Conservation (phyloP, 2,888 invertebrate species). For the Apodemia mormo region DNA sequence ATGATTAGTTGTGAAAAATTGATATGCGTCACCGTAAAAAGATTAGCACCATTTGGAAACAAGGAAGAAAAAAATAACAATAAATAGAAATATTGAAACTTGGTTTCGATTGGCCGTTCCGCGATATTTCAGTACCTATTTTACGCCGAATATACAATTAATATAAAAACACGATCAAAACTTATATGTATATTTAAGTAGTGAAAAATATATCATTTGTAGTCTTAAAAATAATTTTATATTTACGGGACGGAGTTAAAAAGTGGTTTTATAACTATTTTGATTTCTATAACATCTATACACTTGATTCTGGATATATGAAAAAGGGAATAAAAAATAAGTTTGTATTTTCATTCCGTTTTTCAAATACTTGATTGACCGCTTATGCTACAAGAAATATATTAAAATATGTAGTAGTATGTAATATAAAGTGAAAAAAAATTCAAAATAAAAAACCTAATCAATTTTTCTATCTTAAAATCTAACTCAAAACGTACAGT, state of each 20-base stretch:
- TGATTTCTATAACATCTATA: conserved; percentile 46
- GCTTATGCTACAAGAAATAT: neutral
- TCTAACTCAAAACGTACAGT: neutral
- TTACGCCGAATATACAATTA: conserved; percentile 35
- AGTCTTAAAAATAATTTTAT: conserved; percentile 27
- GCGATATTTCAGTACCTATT: conserved; percentile 25
- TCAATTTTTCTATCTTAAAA: neutral
- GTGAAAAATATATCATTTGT: conserved; percentile 43
- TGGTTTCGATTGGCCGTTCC: conserved; percentile 41
- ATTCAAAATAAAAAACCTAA: neutral
- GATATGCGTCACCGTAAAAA: conserved; percentile 39
- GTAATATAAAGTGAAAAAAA: neutral
- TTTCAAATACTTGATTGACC: neutral
- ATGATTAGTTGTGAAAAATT: neutral
- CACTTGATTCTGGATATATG: conserved; percentile 8
- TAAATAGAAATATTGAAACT: conserved; percentile 38
- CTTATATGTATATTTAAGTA: conserved; percentile 41
- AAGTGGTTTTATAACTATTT: conserved; percentile 36
- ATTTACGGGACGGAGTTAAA: conserved; percentile 45
- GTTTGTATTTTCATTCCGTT: neutral
- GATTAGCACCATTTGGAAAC: conserved; percentile 70
- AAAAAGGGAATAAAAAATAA: conserved; percentile 5
- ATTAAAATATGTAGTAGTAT: neutral
- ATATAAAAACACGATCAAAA: conserved; percentile 43
- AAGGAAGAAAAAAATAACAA: conserved; percentile 26